Percentiles rank a stretch among this genome's conserved stretches.
These are phyloP conservation scores for Hermaeophaga mercurialis DNA, from an alignment of 2,888 invertebrate genomes.

Conservation along the genomic window DNA sequence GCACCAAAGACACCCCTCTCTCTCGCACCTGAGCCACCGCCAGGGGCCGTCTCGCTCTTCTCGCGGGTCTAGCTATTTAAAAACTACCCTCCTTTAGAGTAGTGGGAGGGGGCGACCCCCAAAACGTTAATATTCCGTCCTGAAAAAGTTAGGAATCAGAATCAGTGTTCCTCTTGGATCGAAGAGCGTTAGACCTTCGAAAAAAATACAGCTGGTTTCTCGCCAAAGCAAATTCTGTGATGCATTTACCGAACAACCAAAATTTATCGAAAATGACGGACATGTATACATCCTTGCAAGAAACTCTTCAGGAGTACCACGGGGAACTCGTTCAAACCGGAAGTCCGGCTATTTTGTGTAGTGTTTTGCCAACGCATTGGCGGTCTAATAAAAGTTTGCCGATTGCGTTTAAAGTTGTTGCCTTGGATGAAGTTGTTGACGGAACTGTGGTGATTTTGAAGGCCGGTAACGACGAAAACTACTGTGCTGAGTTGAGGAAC, in stretches of 20 bases:
- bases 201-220: constrained; percentile 26
- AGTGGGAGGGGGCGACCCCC: constrained; percentile 50
- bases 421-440: constrained; percentile 90
- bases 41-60: constrained; percentile 38
- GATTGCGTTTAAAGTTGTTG: constrained; percentile 93
- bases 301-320: constrained; percentile 84
- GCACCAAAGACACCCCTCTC: constrained; percentile 36
- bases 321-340: constrained; percentile 95
- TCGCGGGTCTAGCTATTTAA: constrained; percentile 56
- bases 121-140: constrained; percentile 51
- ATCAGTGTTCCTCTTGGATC: constrained; percentile 42
- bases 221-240: constrained; percentile 46
- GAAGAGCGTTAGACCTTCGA: constrained; percentile 32
- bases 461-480: constrained; percentile 98
- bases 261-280: constrained; percentile 72
- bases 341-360: constrained; percentile 94
- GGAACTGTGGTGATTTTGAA: constrained; percentile 92
- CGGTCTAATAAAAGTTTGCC: constrained; percentile 97
- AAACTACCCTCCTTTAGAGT: constrained; percentile 59
- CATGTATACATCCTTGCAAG: constrained; percentile 75
- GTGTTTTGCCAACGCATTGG: constrained; percentile 94
- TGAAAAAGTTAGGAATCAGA: constrained; percentile 54
- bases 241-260: constrained; percentile 68
- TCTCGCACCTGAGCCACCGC: constrained; percentile 24
- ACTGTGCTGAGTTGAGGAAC: constrained; percentile 92